These are phyloP conservation scores for Dyspetes luteomarginatus DNA, from an alignment of 2,888 invertebrate genomes.

Conservation along the genomic window DNA sequence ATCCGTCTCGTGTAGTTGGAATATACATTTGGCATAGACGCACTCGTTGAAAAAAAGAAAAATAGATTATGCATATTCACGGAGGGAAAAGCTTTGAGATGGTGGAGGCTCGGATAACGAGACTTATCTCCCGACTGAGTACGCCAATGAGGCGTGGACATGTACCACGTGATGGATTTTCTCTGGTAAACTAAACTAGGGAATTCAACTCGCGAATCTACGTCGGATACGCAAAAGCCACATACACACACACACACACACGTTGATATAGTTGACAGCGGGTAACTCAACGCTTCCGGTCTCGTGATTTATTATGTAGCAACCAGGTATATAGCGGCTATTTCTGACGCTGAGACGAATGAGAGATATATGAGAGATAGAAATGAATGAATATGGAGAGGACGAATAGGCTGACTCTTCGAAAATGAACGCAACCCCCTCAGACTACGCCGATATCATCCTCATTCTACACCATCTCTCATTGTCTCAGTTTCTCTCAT, in stretches of 20 bases:
- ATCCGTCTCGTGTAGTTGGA: background rate
- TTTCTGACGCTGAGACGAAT: conserved; percentile 16
- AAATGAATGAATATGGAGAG: conserved; percentile 1
- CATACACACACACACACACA: no score
- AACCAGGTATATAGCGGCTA: background rate
- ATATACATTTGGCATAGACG: background rate
- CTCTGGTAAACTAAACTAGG: background rate
- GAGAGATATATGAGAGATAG: conserved; percentile 2
- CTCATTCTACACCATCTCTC: no score
- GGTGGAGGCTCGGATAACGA: background rate
- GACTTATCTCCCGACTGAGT: background rate
- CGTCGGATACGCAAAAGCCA: background rate
- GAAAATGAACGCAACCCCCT: conserved; percentile 22
- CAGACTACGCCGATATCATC: no score
- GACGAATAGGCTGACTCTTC: conserved; percentile 37
- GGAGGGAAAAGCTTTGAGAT: background rate
- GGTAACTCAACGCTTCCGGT: conserved; percentile 18
- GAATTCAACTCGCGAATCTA: background rate
- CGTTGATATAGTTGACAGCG: conserved; percentile 34
- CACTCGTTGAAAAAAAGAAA: conserved; percentile 9
- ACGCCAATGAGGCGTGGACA: background rate
- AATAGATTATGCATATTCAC: background rate
- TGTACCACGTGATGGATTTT: background rate
- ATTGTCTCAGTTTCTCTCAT: conserved; percentile 27
- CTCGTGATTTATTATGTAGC: conserved; percentile 38